Conservation (phyloP, 2,797 vertebrate species). For the Bradypodion ventrale region DNA sequence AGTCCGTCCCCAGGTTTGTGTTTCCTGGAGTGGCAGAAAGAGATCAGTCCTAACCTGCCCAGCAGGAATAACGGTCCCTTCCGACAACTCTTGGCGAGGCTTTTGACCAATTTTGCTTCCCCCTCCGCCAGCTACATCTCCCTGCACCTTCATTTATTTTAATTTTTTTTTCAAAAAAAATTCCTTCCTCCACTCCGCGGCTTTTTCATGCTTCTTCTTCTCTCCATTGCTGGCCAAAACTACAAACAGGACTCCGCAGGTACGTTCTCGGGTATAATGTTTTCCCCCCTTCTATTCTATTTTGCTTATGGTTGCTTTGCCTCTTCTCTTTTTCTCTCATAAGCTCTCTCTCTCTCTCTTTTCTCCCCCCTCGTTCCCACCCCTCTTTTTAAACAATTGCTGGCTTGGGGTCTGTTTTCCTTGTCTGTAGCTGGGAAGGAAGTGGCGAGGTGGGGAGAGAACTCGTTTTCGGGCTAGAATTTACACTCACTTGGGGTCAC, state of each 20-base stretch:
- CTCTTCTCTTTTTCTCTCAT: conserved; percentile 24
- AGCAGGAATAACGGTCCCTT: conserved; percentile 97
- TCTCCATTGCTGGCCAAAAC: conserved; percentile 83
- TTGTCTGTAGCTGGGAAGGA: conserved; percentile 45
- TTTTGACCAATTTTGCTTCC: conserved; percentile 79
- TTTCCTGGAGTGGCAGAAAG: conserved; percentile 99
- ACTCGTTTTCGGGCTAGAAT: conserved; percentile 49
- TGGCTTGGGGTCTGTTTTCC: conserved; percentile 26
- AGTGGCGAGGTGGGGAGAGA: background rate
- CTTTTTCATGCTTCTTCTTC: conserved; percentile 83
- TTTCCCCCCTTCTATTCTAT: conserved; percentile 51
- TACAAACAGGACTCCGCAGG: conserved; percentile 84
- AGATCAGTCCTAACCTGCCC: conserved; percentile 99
- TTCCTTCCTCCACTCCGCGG: conserved; percentile 75
- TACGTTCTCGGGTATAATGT: conserved; percentile 77
- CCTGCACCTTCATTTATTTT: conserved; percentile 75
- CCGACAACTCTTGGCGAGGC: conserved; percentile 92
- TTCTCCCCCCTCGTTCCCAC: conserved; percentile 13
- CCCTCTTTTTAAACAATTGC: conserved; percentile 15
- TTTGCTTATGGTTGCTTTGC: conserved; percentile 38
- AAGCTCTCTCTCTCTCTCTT: background rate
- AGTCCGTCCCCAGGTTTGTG: conserved; percentile 99
- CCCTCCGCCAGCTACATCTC: conserved; percentile 80
- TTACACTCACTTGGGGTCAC: conserved; percentile 54
- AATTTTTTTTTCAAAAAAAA: background rate